Percentiles rank a stretch among this genome's conserved stretches.
phyloP scores from a whole-genome alignment of 1,140 invertebrate genomes.

The Armadillidium nasatum region DNA sequence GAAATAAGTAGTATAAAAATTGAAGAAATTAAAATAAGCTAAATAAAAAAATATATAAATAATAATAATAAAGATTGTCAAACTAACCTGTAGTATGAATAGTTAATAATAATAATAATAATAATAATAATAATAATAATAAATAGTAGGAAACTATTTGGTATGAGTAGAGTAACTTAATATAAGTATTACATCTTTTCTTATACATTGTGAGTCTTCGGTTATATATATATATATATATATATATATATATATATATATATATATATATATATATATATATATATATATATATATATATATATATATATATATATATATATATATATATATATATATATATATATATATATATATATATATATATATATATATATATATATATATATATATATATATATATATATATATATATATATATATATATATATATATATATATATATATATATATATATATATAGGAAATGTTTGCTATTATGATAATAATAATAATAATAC shows the following conservation, averaged over 20 bases:
- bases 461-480: too few relatives aligned
- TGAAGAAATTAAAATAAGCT: too few relatives aligned
- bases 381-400: constrained; percentile 11
- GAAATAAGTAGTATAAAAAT: too few relatives aligned
- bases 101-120: neutral
- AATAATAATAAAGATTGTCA: too few relatives aligned
- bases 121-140: neutral
- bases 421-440: constrained; percentile 11
- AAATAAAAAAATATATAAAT: too few relatives aligned
- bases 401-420: constrained; percentile 11
- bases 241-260: too few relatives aligned
- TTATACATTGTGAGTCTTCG: neutral
- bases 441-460: neutral
- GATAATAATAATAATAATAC: too few relatives aligned
- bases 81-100: too few relatives aligned
- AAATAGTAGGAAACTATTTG: neutral
- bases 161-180: neutral
- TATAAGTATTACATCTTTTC: neutral
- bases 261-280: neutral
- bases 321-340: constrained; percentile 9
- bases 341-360: constrained; percentile 4
- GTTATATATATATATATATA: too few relatives aligned
- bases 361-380: constrained; percentile 11
- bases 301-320: constrained; percentile 13
- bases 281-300: constrained; percentile 15